These are phyloP conservation scores for Lasioglossum oenotherae DNA, from an alignment of 2,888 invertebrate genomes.

Conservation along the genomic window DNA sequence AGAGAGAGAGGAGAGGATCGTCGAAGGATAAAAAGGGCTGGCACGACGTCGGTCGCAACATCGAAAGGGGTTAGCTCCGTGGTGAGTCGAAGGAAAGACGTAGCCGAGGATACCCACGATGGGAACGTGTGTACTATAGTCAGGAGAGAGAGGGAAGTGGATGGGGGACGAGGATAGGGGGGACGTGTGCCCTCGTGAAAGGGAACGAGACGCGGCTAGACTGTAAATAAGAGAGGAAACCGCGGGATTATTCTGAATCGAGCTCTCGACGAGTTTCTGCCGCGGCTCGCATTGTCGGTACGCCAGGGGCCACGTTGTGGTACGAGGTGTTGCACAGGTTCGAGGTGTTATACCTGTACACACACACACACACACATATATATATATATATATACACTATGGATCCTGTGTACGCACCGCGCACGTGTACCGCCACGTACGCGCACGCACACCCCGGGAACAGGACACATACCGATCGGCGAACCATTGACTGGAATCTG, in stretches of 20 bases:
- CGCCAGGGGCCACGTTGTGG: slow-evolving; percentile 42
- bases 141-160: slow-evolving; percentile 7
- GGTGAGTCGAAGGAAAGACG: slow-evolving; percentile 32
- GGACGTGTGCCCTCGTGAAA: slow-evolving; percentile 4
- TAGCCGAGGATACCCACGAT: slow-evolving; percentile 17
- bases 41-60: slow-evolving; percentile 69
- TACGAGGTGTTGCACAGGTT: slow-evolving; percentile 51
- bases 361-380: too few species aligned
- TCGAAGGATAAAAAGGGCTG: slow-evolving; percentile 68
- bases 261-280: slow-evolving; percentile 47
- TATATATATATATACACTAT: too few species aligned
- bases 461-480: slow-evolving; percentile 26
- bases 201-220: slow-evolving; percentile 29
- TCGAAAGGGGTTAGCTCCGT: slow-evolving; percentile 55
- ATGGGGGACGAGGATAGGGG: slow-evolving; percentile 12
- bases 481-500: slow-evolving; percentile 45
- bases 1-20: slow-evolving; percentile 3
- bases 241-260: slow-evolving; percentile 55
- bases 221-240: slow-evolving; percentile 44
- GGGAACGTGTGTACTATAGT: slow-evolving; percentile 2
- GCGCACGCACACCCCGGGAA: not conserved
- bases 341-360: slow-evolving; percentile 42
- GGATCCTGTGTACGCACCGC: slow-evolving; percentile 12
- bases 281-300: slow-evolving; percentile 45
- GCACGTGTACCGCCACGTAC: slow-evolving; percentile 48